These are phyloP conservation scores for Moxostoma hubbsi DNA, from an alignment of 2,797 vertebrate genomes.

Conservation along the genomic window DNA sequence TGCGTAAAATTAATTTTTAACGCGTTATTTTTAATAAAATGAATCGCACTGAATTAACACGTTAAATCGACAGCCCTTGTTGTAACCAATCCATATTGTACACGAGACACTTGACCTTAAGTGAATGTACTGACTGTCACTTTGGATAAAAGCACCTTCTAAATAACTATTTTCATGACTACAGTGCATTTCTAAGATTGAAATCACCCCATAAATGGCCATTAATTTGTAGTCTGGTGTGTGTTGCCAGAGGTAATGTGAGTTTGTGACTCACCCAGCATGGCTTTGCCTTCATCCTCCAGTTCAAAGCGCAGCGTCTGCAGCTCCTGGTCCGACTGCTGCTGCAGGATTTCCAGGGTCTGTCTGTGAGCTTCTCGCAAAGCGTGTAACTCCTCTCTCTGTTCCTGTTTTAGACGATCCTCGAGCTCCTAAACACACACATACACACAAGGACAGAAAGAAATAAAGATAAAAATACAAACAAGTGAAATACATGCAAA, in stretches of 20 bases:
- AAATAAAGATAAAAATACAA: neutral
- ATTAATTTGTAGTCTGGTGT: constrained; percentile 3
- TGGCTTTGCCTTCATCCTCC: constrained; percentile 96
- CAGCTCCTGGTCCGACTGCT: constrained; percentile 95
- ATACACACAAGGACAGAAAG: neutral
- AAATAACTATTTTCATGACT: constrained; percentile 7
- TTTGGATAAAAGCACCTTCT: constrained; percentile 12
- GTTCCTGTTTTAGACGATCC: constrained; percentile 91
- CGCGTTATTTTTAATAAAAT: too few species aligned
- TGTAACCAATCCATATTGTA: too few species aligned
- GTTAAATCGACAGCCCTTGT: too few species aligned
- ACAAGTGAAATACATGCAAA: too few species aligned
- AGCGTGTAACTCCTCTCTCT: constrained; percentile 89
- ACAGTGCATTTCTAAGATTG: neutral
- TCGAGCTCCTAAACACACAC: constrained; percentile 85
- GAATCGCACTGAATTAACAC: too few species aligned
- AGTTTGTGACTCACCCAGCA: constrained; percentile 81
- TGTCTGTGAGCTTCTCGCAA: constrained; percentile 94
- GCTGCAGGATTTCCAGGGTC: constrained; percentile 89
- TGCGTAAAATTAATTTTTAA: too few species aligned
- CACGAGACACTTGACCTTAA: too few species aligned
- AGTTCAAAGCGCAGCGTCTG: constrained; percentile 95
- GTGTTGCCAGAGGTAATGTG: constrained; percentile 14
- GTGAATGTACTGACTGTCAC: neutral
- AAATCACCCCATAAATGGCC: constrained; percentile 12